Conservation (phyloP, 2,113 vertebrate species). For the Sturnus vulgaris region DNA sequence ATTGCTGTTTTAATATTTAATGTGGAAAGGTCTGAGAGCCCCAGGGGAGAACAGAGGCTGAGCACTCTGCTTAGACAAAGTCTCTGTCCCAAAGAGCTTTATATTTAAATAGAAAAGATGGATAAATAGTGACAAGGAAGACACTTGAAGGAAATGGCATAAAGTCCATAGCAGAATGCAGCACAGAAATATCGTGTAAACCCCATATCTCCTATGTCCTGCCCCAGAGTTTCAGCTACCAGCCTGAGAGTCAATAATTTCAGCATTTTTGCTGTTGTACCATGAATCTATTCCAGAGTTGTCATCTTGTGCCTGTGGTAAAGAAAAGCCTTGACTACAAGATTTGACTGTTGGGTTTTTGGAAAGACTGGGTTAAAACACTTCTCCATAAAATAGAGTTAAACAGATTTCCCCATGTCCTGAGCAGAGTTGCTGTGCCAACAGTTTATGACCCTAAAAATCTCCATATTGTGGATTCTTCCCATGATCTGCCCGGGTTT, state of each 20-base stretch:
- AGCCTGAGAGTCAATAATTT: background rate
- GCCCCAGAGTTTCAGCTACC: background rate
- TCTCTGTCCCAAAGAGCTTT: background rate
- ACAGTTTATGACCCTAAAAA: background rate
- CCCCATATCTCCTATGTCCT: background rate
- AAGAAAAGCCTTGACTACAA: background rate
- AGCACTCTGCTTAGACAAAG: background rate
- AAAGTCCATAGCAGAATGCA: slow-evolving; percentile 26
- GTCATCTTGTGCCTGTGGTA: background rate
- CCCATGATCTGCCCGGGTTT: background rate
- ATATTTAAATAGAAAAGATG: slow-evolving; percentile 35
- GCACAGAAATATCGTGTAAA: background rate
- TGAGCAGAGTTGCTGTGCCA: background rate
- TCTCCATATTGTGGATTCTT: background rate
- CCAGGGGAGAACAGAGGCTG: background rate
- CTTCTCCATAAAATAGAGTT: background rate
- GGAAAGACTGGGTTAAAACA: background rate
- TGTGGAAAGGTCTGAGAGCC: background rate
- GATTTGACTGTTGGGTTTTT: background rate
- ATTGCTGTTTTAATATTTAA: background rate
- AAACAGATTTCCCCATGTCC: background rate
- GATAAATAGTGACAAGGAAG: slow-evolving; percentile 31
- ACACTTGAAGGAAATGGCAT: background rate
- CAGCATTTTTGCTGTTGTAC: background rate
- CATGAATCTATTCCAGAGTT: background rate